These are phyloP conservation scores for Cylas formicarius DNA, from an alignment of 1,140 invertebrate species.

Conservation along the genomic window DNA sequence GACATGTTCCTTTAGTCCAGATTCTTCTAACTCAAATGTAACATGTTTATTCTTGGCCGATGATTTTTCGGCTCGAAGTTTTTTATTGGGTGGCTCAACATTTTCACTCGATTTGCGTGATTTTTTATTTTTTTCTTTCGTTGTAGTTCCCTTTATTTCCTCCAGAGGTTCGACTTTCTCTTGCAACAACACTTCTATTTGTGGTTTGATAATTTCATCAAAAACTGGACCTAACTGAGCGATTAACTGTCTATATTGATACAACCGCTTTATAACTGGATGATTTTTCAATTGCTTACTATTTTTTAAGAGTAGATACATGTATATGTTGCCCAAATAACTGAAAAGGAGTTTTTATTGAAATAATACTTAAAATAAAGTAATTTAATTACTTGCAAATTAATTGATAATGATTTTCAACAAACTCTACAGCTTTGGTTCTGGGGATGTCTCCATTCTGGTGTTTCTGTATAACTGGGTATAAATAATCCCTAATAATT, in stretches of 20 bases:
- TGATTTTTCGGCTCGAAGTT: constrained; percentile 36
- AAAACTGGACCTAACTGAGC: constrained; percentile 64
- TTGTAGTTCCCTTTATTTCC: not conserved
- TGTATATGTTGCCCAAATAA: constrained; percentile 79
- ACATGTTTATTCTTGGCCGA: constrained; percentile 30
- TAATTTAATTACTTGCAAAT: constrained; percentile 56
- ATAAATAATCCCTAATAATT: constrained; percentile 55
- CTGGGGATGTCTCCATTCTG: constrained; percentile 37
- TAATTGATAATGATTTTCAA: constrained; percentile 62
- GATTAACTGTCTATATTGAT: constrained; percentile 70
- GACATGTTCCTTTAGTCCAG: constrained; percentile 28
- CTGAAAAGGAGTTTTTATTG: constrained; percentile 40
- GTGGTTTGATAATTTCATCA: constrained; percentile 54
- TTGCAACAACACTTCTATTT: constrained; percentile 48
- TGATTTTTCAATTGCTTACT: constrained; percentile 67
- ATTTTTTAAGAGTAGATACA: constrained; percentile 77
- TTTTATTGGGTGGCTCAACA: constrained; percentile 30
- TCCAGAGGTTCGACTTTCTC: constrained; percentile 8
- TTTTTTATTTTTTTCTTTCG: not conserved
- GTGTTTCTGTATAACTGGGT: constrained; percentile 57
- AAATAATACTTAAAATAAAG: constrained; percentile 13
- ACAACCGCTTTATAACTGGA: constrained; percentile 76
- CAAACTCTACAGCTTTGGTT: constrained; percentile 55
- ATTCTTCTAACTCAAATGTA: constrained; percentile 8
- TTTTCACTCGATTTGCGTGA: constrained; percentile 10